These are phyloP conservation scores for Choristoneura rosaceana DNA, from an alignment of 2,888 invertebrate species.

Conservation along the genomic window DNA sequence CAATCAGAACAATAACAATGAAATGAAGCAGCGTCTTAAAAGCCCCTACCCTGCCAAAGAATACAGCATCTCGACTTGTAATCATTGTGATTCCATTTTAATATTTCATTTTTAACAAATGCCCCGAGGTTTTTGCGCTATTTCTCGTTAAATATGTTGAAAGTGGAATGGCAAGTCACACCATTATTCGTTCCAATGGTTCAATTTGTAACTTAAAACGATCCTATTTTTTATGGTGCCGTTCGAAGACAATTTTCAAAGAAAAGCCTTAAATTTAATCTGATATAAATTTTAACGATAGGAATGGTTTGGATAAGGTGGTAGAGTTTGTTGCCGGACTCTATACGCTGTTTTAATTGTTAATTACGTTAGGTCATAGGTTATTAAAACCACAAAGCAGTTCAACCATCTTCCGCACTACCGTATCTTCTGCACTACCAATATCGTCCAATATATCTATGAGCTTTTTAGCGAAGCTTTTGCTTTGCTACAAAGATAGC, in stretches of 20 bases:
- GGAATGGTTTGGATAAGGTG: neutral
- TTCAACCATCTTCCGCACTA: no score
- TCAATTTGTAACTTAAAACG: constrained; percentile 42
- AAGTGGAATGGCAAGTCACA: constrained; percentile 34
- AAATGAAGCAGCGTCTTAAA: neutral
- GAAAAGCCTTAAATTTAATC: constrained; percentile 25
- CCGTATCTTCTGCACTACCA: no score
- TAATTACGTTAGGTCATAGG: no score
- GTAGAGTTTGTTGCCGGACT: neutral
- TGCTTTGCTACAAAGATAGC: no score
- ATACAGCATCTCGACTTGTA: constrained; percentile 65
- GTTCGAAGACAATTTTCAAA: constrained; percentile 30
- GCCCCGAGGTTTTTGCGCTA: constrained; percentile 51
- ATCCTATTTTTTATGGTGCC: constrained; percentile 35
- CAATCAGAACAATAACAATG: neutral
- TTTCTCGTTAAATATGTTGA: constrained; percentile 38
- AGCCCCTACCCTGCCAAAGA: constrained; percentile 12
- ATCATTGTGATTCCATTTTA: constrained; percentile 68
- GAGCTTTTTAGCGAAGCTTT: no score
- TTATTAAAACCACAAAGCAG: no score
- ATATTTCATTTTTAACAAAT: constrained; percentile 77
- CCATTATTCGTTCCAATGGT: constrained; percentile 42
- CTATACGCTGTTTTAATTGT: no score
- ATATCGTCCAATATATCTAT: no score
- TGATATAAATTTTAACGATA: constrained; percentile 1